Conservation (phyloP, 1,140 invertebrate genomes). For the Drosophila setifemur region DNA sequence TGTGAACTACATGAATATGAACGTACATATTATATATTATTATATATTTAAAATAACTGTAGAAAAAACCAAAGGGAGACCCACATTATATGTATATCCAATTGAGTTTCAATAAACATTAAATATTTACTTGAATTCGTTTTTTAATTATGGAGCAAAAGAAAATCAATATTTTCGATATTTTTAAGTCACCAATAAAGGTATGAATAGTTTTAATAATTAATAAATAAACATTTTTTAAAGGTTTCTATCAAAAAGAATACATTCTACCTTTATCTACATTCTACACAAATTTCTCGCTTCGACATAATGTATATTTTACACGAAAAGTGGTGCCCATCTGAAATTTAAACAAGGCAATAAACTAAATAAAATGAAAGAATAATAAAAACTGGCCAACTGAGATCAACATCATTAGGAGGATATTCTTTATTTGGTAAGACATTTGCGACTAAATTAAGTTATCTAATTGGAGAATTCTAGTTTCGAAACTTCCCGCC, state of each 20-base stretch:
- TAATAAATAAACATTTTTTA: no score
- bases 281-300: no score
- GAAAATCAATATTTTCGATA: no score
- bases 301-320: no score
- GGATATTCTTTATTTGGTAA: background rate
- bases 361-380: no score
- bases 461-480: background rate
- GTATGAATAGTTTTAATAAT: no score
- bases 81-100: constrained; percentile 72
- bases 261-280: no score
- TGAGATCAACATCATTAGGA: background rate
- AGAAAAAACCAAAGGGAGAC: constrained; percentile 41
- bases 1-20: constrained; percentile 60
- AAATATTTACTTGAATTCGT: constrained; percentile 66
- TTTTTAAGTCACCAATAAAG: no score
- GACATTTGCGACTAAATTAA: background rate
- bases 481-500: constrained; percentile 59
- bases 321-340: no score
- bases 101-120: constrained; percentile 78
- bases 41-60: constrained; percentile 61
- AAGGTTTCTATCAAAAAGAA: no score
- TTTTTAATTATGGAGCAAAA: background rate
- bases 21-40: constrained; percentile 49
- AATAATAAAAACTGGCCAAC: background rate
- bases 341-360: no score